Evolutionary conservation across 2,888 invertebrate species (phyloP), one percentile per base, ranked within the genome.

Genomic region (Gymnoscelis rufifasciata): DNA sequence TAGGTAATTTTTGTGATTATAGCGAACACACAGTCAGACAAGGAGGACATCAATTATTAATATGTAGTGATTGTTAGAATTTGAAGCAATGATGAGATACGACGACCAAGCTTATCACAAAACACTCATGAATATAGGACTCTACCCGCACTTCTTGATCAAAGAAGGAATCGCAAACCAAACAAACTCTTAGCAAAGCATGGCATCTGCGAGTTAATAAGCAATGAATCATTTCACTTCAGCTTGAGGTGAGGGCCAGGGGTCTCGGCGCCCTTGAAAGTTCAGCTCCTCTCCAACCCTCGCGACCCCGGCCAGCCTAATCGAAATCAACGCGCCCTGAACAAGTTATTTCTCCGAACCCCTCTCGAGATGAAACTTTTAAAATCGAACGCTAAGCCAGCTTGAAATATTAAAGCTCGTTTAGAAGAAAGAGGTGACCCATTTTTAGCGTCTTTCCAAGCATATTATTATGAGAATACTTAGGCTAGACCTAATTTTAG

Each of bases 251-350:
- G 43, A 53, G 47, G 45, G 49, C 37, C 37, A 39, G 42, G 33
- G 43, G 37, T 47, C 31, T 42, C 30, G 19, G 29, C 30, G 47
- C 54, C 62, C 55, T 58, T 54, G 55, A 62, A 62, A 62, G 50
- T 61, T 64, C 47, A 49, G 47, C 43, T 26, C 10, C 33, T 24
- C 43, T 26, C 10, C 33, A 26, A 30, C 48, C 57, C 60, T 45
- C 59, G 42, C 54, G 44, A 57, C 52, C 58, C 60, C 56, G 41
- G 51, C 50, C 56, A 42, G 51, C 50, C 57, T 68, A 67, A 68
- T 68, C 67, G 64, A 62, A 68, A 70, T 66, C 63, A 67, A 64
- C 59, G 60, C 53, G 52, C 47, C 52, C 59, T 56, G 54, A 52
- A 57, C 49, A 57, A 59, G 57, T 54, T 43, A 42, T 53, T 54